phyloP scores from a whole-genome alignment of 2,888 invertebrate genomes.

The Iphiclides podalirius region DNA sequence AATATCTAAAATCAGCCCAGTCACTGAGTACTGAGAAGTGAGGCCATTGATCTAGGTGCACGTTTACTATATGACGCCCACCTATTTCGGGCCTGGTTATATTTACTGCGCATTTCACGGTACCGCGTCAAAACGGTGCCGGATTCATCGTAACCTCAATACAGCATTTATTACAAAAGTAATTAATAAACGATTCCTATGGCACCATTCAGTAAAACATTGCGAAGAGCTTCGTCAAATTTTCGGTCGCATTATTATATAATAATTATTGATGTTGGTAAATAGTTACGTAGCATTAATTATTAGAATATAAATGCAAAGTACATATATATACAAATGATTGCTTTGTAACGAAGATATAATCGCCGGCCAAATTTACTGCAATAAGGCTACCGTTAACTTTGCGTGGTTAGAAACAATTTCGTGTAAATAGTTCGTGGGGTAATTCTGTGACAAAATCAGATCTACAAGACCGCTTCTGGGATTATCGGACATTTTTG shows the following conservation, averaged over 20 bases:
- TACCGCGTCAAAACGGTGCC: slow-evolving; percentile 48
- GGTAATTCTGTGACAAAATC: slow-evolving; percentile 19
- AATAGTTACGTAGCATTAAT: too few relatives aligned
- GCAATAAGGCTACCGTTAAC: background rate
- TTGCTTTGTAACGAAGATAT: too few relatives aligned
- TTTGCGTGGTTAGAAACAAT: slow-evolving; percentile 18
- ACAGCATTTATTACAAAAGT: slow-evolving; percentile 13
- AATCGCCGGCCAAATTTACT: too few relatives aligned
- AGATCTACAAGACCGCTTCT: slow-evolving; percentile 9
- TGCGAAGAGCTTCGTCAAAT: too few relatives aligned
- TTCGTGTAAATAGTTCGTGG: slow-evolving; percentile 8
- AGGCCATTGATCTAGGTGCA: slow-evolving; percentile 57
- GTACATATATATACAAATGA: too few relatives aligned
- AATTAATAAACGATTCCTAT: slow-evolving; percentile 9
- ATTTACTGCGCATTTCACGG: slow-evolving; percentile 52
- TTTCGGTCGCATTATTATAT: too few relatives aligned
- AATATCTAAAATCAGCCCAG: too few relatives aligned
- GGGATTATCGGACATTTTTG: slow-evolving; percentile 13
- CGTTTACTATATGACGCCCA: slow-evolving; percentile 60
- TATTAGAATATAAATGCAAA: too few relatives aligned
- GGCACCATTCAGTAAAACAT: background rate
- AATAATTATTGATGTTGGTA: too few relatives aligned
- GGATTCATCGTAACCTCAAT: slow-evolving; percentile 26
- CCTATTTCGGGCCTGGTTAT: slow-evolving; percentile 63
- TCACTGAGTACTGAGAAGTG: too few relatives aligned